Percentiles rank a stretch among this genome's conserved stretches.
Evolutionary conservation across 2,888 invertebrate species (phyloP).

Genomic region (Euclidia mi): DNA sequence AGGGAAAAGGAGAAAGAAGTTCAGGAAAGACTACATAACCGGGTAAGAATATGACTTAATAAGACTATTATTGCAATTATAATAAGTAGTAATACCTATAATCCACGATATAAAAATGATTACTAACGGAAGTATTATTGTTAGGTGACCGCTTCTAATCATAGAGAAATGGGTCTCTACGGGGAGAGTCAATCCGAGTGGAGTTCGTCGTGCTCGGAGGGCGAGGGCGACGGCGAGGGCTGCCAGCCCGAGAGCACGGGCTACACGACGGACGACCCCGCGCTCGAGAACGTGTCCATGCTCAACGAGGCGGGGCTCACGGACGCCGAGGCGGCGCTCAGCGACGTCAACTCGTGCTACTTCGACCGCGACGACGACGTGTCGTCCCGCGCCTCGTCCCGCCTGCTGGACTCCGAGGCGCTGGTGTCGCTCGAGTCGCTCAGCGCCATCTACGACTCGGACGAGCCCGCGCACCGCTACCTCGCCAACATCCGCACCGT

Average conservation of each 20-base stretch:
- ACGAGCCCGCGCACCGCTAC: conserved; percentile 91
- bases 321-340: conserved; percentile 96
- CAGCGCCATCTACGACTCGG: conserved; percentile 95
- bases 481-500: conserved; percentile 93
- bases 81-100: no score
- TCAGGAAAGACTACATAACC: conserved; percentile 80
- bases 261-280: conserved; percentile 96
- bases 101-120: no score
- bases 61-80: no score
- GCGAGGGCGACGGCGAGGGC: conserved; percentile 84
- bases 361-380: conserved; percentile 94
- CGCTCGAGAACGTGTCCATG: conserved; percentile 95
- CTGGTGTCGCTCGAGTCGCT: conserved; percentile 94
- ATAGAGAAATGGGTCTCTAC: conserved; percentile 83
- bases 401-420: conserved; percentile 94
- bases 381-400: conserved; percentile 95
- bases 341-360: conserved; percentile 96
- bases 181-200: conserved; percentile 95
- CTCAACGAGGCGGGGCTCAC: conserved; percentile 96
- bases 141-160: conserved; percentile 80
- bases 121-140: conserved; percentile 3
- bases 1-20: conserved; percentile 79
- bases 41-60: conserved; percentile 64
- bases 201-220: conserved; percentile 91
- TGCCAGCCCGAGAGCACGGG: conserved; percentile 93